Conservation (phyloP, 2,888 invertebrate species). For the Agrotis segetum region DNA sequence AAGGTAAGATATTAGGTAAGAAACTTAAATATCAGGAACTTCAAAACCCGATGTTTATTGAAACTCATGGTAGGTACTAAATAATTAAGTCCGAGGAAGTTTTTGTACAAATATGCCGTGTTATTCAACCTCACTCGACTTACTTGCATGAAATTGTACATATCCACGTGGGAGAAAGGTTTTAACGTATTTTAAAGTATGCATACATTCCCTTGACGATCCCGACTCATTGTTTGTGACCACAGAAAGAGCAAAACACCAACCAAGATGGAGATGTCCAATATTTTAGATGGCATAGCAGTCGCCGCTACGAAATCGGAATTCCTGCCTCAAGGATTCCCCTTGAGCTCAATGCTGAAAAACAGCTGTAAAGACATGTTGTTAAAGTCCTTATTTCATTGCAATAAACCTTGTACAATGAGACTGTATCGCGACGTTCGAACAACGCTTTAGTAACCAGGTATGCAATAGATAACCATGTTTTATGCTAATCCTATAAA, state of each 20-base stretch:
- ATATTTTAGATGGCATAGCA: slow-evolving; percentile 91
- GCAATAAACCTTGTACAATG: slow-evolving; percentile 70
- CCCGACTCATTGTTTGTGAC: slow-evolving; percentile 89
- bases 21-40: not conserved
- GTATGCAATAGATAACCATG: slow-evolving; percentile 89
- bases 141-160: slow-evolving; percentile 70
- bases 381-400: slow-evolving; percentile 78
- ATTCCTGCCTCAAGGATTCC: slow-evolving; percentile 87
- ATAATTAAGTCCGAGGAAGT: slow-evolving; percentile 11
- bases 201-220: slow-evolving; percentile 89
- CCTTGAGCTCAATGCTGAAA: slow-evolving; percentile 69
- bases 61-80: slow-evolving; percentile 7
- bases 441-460: slow-evolving; percentile 88
- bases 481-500: slow-evolving; percentile 88
- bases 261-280: slow-evolving; percentile 90
- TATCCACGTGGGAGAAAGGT: slow-evolving; percentile 78
- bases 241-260: slow-evolving; percentile 89
- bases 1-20: too few relatives aligned
- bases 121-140: slow-evolving; percentile 45
- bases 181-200: slow-evolving; percentile 86
- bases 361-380: slow-evolving; percentile 74
- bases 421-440: slow-evolving; percentile 82
- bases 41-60: not conserved
- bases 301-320: slow-evolving; percentile 88
- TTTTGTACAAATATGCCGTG: slow-evolving; percentile 40